These are phyloP conservation scores for Spermophilus dauricus DNA, from an alignment of 2,113 vertebrate species.

Conservation along the genomic window DNA sequence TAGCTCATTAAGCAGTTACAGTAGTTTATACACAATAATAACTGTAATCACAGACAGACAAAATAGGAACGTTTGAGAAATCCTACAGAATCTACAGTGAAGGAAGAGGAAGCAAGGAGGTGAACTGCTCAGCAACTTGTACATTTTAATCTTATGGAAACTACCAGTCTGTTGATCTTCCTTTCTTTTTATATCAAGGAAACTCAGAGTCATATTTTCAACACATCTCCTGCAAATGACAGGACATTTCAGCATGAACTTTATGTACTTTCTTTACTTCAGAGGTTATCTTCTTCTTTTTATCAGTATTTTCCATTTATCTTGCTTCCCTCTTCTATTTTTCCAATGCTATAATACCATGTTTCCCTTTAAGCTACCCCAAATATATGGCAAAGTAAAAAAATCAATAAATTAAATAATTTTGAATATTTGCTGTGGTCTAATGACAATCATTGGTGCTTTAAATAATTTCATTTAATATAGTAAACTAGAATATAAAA, in stretches of 20 bases:
- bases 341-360: not conserved
- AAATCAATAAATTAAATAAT: not conserved
- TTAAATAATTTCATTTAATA: constrained; percentile 54
- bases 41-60: not conserved
- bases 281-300: not conserved
- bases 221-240: not conserved
- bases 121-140: not conserved
- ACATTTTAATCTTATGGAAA: constrained; percentile 1
- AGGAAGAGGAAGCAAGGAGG: not conserved
- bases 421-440: not conserved
- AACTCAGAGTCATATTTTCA: constrained; percentile 37
- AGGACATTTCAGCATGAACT: not conserved
- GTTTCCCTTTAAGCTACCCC: not conserved
- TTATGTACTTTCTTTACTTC: not conserved
- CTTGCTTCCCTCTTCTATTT: constrained; percentile 34
- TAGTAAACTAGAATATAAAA: constrained; percentile 11
- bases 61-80: not conserved
- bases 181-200: constrained; percentile 10
- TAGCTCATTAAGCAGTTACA: not conserved
- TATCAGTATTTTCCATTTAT: constrained; percentile 1
- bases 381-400: not conserved
- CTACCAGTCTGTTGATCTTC: not conserved
- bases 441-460: not conserved
- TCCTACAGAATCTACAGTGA: not conserved
- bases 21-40: not conserved